These are phyloP conservation scores for Glaucopsyche alexis DNA, from an alignment of 2,888 invertebrate species.

Conservation along the genomic window DNA sequence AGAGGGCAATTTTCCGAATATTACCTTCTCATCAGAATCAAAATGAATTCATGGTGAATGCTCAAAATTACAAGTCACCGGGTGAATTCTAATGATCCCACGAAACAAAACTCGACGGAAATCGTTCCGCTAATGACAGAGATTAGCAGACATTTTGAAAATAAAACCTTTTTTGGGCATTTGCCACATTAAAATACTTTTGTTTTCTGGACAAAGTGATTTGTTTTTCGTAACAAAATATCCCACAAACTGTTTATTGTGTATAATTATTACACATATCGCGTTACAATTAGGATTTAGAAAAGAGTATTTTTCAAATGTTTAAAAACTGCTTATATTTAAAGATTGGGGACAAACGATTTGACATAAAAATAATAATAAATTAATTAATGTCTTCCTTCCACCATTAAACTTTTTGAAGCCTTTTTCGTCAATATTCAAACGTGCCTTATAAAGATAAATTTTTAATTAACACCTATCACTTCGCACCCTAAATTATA, in stretches of 20 bases:
- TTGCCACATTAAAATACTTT: too few species aligned
- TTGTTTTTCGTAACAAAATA: neutral
- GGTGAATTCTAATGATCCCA: neutral
- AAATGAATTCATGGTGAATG: conserved; percentile 8
- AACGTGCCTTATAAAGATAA: neutral
- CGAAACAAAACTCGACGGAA: conserved; percentile 1
- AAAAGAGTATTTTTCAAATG: too few species aligned
- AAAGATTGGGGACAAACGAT: too few species aligned
- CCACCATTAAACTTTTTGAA: too few species aligned
- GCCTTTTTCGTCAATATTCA: neutral
- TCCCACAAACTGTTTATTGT: too few species aligned
- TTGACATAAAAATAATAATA: too few species aligned
- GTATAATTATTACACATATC: too few species aligned
- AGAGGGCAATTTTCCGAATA: conserved; percentile 3
- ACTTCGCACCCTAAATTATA: too few species aligned
- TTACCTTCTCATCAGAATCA: neutral
- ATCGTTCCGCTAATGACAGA: conserved; percentile 2
- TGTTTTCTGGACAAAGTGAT: too few species aligned
- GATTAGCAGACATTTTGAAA: conserved; percentile 6
- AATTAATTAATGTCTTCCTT: too few species aligned
- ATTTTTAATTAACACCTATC: neutral
- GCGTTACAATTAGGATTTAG: too few species aligned
- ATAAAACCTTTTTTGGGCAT: neutral
- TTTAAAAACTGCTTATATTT: too few species aligned
- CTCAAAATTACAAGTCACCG: neutral